These are phyloP conservation scores for Vimba vimba DNA, from an alignment of 2,113 vertebrate genomes.

Conservation along the genomic window DNA sequence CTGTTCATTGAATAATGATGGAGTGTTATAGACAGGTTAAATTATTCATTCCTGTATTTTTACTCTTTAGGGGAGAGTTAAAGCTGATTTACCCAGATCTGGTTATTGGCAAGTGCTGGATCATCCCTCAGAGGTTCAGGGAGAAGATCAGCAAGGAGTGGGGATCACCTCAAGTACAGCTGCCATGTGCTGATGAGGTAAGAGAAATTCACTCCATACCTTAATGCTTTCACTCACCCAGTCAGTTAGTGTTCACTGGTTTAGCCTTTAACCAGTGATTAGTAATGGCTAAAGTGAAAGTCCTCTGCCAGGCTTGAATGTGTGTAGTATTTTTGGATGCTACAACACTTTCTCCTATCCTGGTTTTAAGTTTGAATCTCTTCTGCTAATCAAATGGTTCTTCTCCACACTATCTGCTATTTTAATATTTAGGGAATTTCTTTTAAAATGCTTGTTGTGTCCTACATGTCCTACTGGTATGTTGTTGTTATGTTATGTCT, in stretches of 20 bases:
- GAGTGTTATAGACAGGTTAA: background rate
- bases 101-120: slow-evolving; percentile 62
- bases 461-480: background rate
- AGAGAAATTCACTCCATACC: slow-evolving; percentile 28
- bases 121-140: slow-evolving; percentile 63
- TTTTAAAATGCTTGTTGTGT: background rate
- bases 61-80: slow-evolving; percentile 67
- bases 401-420: background rate
- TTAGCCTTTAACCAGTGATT: background rate
- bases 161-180: slow-evolving; percentile 64
- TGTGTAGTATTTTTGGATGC: background rate
- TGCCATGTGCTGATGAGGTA: slow-evolving; percentile 66
- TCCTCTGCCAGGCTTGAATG: background rate
- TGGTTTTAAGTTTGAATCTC: background rate
- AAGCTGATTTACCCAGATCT: slow-evolving; percentile 69
- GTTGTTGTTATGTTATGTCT: slow-evolving; percentile 1
- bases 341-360: background rate
- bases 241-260: background rate
- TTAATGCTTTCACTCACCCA: background rate
- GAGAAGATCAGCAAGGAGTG: slow-evolving; percentile 70
- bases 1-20: background rate
- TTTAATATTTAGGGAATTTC: background rate
- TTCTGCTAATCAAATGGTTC: background rate
- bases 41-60: slow-evolving; percentile 8
- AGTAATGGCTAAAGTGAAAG: background rate